Evolutionary conservation across 92 coral and sea anemone genomes (phyloP), one percentile per base, ranked within the genome.

Genomic region (Palythoa grandis): DNA sequence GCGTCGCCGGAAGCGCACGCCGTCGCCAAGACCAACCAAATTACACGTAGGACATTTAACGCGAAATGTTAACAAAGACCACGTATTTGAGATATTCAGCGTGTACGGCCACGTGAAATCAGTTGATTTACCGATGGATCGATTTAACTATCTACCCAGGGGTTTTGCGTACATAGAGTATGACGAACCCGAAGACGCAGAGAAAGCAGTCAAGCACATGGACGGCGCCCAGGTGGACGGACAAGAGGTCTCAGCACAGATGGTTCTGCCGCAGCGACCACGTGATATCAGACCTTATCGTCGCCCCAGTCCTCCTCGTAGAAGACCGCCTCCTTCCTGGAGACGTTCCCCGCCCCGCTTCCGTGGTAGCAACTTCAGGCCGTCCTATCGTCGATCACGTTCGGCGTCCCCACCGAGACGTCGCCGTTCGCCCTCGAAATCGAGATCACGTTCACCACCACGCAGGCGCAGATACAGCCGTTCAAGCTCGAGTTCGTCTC

Each of bases 151-250:
- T 47, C 88, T 92, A 7, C 95, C 98, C 13, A 88, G 97, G 60
- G 99, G 99, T 5, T 97, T 93, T 88, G 98, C 98, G 7, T 97
- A 97, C 52, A 98, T 97, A 2, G 99, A 97, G 79, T 97, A 78
- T 85, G 98, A 91, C 29, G 97, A 95, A 6, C 87, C 92, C 2
- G 95, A 93, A 6, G 95, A 92, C 25, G 95, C 97, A 11, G 98
- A 97, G 52, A 92, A 88, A 53, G 99, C 99, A 17, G 74, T 97
- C 83, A 95, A 95, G 72, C 99, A 97, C 89, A 97, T 97, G 99
- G 96, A 97, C 68, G 98, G 99, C 10, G 99, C 98, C 0, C 99
- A 97, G 83, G 95, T 97, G 16, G 99, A 97, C 37, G 99, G 99
- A 7, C 99, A 97, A 72, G 99, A 97, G 47, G 90, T 97, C 39